Base-by-base conservation (phyloP, 1,140 invertebrate genomes). In the Lasioglossum albipes region DNA sequence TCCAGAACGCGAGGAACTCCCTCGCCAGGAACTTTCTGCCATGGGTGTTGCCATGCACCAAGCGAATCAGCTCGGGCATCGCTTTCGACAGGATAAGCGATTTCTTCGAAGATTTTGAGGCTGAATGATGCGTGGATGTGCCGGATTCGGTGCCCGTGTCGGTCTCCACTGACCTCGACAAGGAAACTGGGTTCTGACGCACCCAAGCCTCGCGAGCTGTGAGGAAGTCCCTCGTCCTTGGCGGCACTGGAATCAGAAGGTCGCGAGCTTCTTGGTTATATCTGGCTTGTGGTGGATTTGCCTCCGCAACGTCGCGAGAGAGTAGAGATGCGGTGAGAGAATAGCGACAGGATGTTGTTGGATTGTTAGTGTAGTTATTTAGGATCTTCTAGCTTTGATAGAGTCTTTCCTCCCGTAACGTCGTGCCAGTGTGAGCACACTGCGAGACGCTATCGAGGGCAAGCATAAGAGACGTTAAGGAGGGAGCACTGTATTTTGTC, bases 1-100 rank as follows among this genome's bases (percentile, higher is more conserved):
- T 91, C 93, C 96, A 95, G 87, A 93, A 95, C 0, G 93, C 89
- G 13, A 95, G 85, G 87, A 96, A 97, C 87, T 97, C 96, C 82
- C 95, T 94, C 1, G 95, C 91, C 2, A 97, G 90, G 78, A 95
- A 95, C 7, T 89, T 91, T 49, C 94, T 94, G 0, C 94, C 94
- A 82, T 95, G 93, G 0, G 89, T 89, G 87, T 96, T 97, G 0
- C 96, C 96, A 88, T 97, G 96, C 1, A 97, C 83, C 0, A 97
- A 89, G 27, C 94, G 94, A 65, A 97, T 95, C 66, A 97, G 91
- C 82, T 96, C 94, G 12, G 95, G 95, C 75, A 97, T 92, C 31
- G 94, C 94, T 85, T 95, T 94, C n/a, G 95, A 94, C 1, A 95
- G 94, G 4, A 96, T 91, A 73, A 90, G 90, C 7, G 87, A 89